Conservation (phyloP, 2,113 vertebrate genomes). For the Colinus virginianus region DNA sequence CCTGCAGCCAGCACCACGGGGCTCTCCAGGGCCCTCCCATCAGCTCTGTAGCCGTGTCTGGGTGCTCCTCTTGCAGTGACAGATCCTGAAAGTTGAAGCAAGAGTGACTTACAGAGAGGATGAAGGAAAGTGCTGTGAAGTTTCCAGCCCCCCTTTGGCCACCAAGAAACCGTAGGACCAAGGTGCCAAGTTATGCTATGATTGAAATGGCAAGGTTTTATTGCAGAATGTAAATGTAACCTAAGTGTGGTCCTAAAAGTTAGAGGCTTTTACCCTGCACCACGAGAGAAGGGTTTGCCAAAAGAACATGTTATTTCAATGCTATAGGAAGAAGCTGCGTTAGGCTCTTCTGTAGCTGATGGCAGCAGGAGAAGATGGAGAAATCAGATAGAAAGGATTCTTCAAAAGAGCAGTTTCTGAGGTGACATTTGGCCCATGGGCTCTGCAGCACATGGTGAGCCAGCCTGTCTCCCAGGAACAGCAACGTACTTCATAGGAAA, state of each 20-base stretch:
- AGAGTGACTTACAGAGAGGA: not conserved
- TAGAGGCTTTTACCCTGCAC: not conserved
- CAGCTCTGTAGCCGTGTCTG: accelerated
- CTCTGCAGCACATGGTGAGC: conserved; percentile 6
- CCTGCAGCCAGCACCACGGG: not conserved
- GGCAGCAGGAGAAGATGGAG: not conserved
- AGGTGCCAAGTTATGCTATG: not conserved
- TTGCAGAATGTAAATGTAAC: not conserved
- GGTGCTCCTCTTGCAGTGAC: not conserved
- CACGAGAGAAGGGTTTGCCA: not conserved
- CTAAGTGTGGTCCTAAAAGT: not conserved
- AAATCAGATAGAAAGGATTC: not conserved
- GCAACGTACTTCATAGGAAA: not conserved
- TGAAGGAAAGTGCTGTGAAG: not conserved
- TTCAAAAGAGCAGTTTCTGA: accelerated
- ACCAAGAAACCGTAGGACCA: not conserved
- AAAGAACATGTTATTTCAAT: not conserved
- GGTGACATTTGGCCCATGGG: not conserved
- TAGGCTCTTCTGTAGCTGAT: not conserved
- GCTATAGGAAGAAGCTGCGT: not conserved
- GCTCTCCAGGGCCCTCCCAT: not conserved
- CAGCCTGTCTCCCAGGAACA: conserved; percentile 55
- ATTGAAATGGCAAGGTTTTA: not conserved
- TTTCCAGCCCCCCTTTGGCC: accelerated
- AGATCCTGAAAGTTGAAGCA: not conserved